A percentile compares a stretch with the other conserved stretches of the same genome.
Evolutionary conservation across 2,113 vertebrate species (phyloP).

Genomic region (Colinus virginianus): DNA sequence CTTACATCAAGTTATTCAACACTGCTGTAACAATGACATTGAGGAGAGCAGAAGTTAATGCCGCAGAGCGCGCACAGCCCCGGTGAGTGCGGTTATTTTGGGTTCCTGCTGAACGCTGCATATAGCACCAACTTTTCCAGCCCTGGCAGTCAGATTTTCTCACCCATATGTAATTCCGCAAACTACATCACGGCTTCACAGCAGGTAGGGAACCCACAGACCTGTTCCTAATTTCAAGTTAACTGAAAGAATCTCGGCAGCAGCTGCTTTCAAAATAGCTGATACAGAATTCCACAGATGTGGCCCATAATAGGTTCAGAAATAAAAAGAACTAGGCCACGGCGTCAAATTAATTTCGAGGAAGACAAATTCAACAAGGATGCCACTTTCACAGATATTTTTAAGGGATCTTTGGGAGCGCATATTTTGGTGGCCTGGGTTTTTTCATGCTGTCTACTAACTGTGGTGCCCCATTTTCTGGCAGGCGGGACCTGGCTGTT

Average conservation of each 20-base stretch:
- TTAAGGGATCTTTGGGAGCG: neutral
- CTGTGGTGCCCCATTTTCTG: neutral
- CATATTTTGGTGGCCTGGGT: neutral
- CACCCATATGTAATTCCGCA: conserved; percentile 66
- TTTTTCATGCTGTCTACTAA: neutral
- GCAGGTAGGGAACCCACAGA: conserved; percentile 75
- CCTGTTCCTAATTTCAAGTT: conserved; percentile 77
- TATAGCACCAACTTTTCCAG: conserved; percentile 1
- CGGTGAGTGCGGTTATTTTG: neutral
- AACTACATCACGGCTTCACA: conserved; percentile 73
- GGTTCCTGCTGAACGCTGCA: neutral
- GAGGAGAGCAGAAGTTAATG: conserved; percentile 17
- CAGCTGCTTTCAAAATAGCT: conserved; percentile 74
- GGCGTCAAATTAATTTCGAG: conserved; percentile 53
- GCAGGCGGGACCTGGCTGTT: neutral
- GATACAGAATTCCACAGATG: conserved; percentile 70
- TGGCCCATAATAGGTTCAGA: conserved; percentile 59
- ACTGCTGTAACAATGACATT: neutral
- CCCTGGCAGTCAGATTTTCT: conserved; percentile 44
- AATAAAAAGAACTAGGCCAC: conserved; percentile 59
- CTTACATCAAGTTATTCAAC: neutral
- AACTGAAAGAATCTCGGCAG: conserved; percentile 67
- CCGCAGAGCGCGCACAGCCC: neutral
- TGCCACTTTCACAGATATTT: neutral
- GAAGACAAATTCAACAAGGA: conserved; percentile 65